Conservation (phyloP, 2,113 vertebrate species). For the Aleadryas rufinucha region DNA sequence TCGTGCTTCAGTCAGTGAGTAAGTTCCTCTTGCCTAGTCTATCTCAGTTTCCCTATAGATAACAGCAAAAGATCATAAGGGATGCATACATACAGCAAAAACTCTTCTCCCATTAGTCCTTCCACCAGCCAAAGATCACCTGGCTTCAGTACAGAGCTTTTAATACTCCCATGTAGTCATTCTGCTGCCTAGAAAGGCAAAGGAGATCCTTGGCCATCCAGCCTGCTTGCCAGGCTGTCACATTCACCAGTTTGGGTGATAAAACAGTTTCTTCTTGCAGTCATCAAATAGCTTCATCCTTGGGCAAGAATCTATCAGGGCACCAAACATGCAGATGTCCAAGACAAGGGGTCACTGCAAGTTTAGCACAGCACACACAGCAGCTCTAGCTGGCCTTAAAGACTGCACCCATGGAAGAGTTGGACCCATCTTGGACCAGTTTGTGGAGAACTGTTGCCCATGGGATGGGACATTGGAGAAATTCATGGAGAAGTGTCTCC, state of each 20-base stretch:
- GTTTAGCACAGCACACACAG: background rate
- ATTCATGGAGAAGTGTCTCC: background rate
- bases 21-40: background rate
- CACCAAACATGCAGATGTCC: background rate
- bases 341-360: background rate
- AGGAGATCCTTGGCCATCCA: background rate
- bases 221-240: background rate
- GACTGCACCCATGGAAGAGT: background rate
- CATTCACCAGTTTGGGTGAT: background rate
- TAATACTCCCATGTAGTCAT: background rate
- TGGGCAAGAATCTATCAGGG: background rate
- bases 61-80: background rate
- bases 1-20: background rate
- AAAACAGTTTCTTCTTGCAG: background rate
- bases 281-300: background rate
- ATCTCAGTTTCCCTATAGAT: background rate
- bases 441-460: accelerated
- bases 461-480: background rate
- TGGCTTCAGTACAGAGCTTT: background rate
- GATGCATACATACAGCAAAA: background rate
- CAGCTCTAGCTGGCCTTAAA: background rate
- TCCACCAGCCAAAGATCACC: background rate
- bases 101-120: background rate
- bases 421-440: accelerated
- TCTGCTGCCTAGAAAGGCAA: background rate